A percentile compares a stretch with the other conserved stretches of the same genome.
Evolutionary conservation across 2,113 vertebrate genomes (phyloP).

Genomic region (Neodon shergylaensis): DNA sequence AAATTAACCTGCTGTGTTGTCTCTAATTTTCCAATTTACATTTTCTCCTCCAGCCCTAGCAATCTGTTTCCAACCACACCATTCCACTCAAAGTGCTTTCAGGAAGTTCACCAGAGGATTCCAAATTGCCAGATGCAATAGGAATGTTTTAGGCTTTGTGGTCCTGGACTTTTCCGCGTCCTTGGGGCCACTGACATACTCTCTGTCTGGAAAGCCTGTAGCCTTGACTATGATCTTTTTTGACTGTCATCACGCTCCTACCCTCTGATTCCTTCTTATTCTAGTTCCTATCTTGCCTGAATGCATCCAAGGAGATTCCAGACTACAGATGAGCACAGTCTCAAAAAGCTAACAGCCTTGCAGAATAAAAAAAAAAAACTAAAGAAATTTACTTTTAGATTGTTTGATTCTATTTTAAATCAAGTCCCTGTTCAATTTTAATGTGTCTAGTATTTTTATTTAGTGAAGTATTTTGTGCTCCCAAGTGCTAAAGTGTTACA

Average conservation of each 20-base stretch:
- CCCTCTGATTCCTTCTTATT: neutral
- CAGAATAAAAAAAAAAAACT: slow-evolving; percentile 25
- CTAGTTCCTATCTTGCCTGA: neutral
- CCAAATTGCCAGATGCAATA: neutral
- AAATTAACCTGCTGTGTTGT: slow-evolving; percentile 33
- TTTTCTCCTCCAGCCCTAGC: slow-evolving; percentile 42
- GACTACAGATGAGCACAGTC: neutral
- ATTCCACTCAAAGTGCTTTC: neutral
- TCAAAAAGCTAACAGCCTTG: neutral
- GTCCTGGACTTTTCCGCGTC: neutral
- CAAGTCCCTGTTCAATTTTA: neutral
- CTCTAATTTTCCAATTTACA: slow-evolving; percentile 44
- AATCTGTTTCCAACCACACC: neutral
- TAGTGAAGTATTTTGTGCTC: slow-evolving; percentile 3
- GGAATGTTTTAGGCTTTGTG: neutral
- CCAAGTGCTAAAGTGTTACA: neutral
- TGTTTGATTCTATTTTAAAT: slow-evolving; percentile 21
- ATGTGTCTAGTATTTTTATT: neutral
- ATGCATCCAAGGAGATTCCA: neutral
- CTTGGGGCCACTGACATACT: neutral
- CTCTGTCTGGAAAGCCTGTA: neutral
- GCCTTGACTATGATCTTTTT: neutral
- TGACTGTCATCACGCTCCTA: neutral
- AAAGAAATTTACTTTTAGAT: neutral
- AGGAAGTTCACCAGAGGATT: neutral